A percentile compares a stretch with the other conserved stretches of the same genome.
These are phyloP conservation scores for Oceanodroma tethys DNA, from an alignment of 2,113 vertebrate genomes.

Conservation along the genomic window DNA sequence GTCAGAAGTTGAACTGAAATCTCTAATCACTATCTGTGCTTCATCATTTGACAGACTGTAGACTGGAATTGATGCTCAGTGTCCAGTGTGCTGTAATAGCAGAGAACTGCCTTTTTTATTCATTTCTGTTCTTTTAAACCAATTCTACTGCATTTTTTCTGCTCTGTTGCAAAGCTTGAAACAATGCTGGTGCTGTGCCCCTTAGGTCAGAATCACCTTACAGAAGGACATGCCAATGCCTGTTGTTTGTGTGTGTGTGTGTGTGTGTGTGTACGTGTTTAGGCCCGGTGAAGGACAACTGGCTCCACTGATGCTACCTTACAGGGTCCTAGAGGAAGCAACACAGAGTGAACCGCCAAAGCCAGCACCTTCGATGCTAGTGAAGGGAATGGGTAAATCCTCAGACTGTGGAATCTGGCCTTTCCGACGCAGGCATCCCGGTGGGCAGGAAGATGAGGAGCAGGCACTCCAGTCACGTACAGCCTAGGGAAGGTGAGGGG, in stretches of 20 bases:
- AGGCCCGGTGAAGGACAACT: not conserved
- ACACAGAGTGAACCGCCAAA: not conserved
- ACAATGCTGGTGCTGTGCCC: not conserved
- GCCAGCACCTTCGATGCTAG: not conserved
- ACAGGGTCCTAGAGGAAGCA: not conserved
- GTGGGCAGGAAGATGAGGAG: not conserved
- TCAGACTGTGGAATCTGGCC: not conserved
- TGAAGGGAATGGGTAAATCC: not conserved
- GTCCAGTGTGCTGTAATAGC: not conserved
- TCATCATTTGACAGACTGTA: not conserved
- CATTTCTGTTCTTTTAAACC: not conserved
- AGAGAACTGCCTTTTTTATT: not conserved
- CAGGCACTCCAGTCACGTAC: not conserved
- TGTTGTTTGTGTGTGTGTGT: not conserved
- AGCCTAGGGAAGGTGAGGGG: not conserved
- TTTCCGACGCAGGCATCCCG: not conserved
- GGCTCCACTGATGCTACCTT: not conserved
- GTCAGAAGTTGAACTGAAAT: slow-evolving; percentile 1
- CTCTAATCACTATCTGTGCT: not conserved
- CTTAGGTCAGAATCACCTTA: not conserved
- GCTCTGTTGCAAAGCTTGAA: not conserved
- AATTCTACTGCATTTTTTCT: not conserved
- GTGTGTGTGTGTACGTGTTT: not conserved
- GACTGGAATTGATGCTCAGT: not conserved
- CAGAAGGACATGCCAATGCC: not conserved